Conservation (phyloP, 2,888 invertebrate species). For the Eilema sororculum region DNA sequence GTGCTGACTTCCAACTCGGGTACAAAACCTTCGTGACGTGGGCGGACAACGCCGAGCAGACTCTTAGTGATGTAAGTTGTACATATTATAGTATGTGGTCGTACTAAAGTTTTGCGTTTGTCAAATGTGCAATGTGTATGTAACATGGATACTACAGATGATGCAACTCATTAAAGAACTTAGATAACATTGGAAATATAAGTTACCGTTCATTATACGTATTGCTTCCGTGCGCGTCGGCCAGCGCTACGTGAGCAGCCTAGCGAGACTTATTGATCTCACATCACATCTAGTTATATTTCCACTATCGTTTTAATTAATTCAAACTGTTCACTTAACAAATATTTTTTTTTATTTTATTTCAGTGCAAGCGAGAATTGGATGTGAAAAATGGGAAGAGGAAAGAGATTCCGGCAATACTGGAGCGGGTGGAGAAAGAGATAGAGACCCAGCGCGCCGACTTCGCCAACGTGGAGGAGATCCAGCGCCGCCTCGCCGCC, state of each 20-base stretch:
- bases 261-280: too few relatives aligned
- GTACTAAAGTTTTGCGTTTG: neutral
- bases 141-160: too few relatives aligned
- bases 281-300: too few relatives aligned
- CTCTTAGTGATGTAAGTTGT: slow-evolving; percentile 59
- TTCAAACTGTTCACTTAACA: neutral
- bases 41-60: slow-evolving; percentile 73
- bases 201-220: too few relatives aligned
- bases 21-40: slow-evolving; percentile 81
- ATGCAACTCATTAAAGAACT: too few relatives aligned
- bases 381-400: slow-evolving; percentile 53
- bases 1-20: slow-evolving; percentile 82
- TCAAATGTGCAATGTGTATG: neutral
- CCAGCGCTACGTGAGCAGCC: too few relatives aligned
- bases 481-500: slow-evolving; percentile 86
- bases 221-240: too few relatives aligned
- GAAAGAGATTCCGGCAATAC: slow-evolving; percentile 12
- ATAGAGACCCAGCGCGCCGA: slow-evolving; percentile 82
- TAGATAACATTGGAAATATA: too few relatives aligned
- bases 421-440: slow-evolving; percentile 75
- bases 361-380: slow-evolving; percentile 65
- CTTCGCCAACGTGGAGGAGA: slow-evolving; percentile 86
- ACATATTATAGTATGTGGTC: too few relatives aligned
- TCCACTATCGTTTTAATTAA: neutral
- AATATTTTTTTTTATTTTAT: neutral